Percentiles rank a stretch among this genome's conserved stretches.
phyloP scores from a whole-genome alignment of 2,888 invertebrate species.

The Podabrus alpinus region DNA sequence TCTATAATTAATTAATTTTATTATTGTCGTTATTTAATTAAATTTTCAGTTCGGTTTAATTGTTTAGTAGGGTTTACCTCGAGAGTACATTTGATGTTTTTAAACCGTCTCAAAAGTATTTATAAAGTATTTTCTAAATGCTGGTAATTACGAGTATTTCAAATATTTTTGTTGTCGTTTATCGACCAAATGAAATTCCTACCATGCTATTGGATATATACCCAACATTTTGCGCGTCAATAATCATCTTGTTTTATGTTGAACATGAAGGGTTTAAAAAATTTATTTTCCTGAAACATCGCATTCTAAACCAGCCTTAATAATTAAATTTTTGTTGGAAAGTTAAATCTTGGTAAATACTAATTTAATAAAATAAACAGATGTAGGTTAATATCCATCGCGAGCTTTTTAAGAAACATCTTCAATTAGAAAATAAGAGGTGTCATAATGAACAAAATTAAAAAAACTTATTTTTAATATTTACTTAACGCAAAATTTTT shows the following conservation, averaged over 20 bases:
- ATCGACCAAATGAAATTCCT: constrained; percentile 16
- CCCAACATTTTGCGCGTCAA: constrained; percentile 17
- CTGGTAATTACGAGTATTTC: constrained; percentile 16
- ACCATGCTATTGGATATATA: constrained; percentile 6
- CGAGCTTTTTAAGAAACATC: neutral
- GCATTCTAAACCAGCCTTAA: neutral
- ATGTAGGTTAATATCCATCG: neutral
- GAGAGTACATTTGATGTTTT: neutral
- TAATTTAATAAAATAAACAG: neutral
- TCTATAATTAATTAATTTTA: neutral
- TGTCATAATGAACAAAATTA: no score
- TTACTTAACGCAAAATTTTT: no score
- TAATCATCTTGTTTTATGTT: constrained; percentile 12
- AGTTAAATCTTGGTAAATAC: neutral
- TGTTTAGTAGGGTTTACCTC: neutral
- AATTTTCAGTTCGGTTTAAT: neutral
- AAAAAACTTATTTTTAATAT: no score
- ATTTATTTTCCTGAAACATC: neutral
- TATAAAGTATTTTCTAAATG: constrained; percentile 7
- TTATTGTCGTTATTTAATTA: neutral
- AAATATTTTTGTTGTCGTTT: constrained; percentile 16
- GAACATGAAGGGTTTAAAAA: neutral
- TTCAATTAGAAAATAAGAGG: neutral
- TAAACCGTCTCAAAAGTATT: neutral
- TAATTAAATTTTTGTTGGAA: neutral